Evolutionary conservation across 2,797 vertebrate species (phyloP), one percentile per base, ranked within the genome.

Genomic region (Dendrocincla fuliginosa): DNA sequence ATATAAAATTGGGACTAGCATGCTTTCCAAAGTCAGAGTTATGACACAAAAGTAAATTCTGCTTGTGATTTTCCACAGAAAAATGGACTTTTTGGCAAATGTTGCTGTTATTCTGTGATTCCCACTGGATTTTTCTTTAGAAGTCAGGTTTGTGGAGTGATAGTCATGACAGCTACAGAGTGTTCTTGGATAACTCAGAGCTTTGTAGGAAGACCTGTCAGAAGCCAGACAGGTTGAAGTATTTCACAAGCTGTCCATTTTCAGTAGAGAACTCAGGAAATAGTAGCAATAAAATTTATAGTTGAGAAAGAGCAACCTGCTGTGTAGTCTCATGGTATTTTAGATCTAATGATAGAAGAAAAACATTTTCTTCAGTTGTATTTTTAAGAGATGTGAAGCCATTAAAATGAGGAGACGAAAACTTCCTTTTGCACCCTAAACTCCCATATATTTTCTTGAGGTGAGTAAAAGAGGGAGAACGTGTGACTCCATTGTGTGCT

Each of bases 171-270:
- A 96, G 78, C 70, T 95, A 68, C 57, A 92, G 90, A 91, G 76
- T 74, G 39, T 93, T 95, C 88, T 91, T 88, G 93, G 85, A 88
- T 82, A 89, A 55, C 46, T 95, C 61, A 13, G 55, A 44, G 17
- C 94, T 94, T 88, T 94, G 80, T 33, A 88, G 70, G 59, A 94
- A 95, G 83, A 60, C 41, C 63, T 96, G 94, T 95, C 95, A 95
- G 70, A 84, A 92, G 73, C 49, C 79, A 95, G 92, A 77, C 95
- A 95, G 68, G 82, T 74, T 77, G 86, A 91, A 91, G 84, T 70
- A 77, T 88, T 96, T 93, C 92, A 93, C 92, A 96, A 96, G 60
- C 82, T 95, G 89, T 90, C 94, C 75, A 13, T 87, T 84, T 93
- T 87, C 35, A 79, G 60, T 57, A 74, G 47, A 70, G 56, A 63